Evolutionary conservation across 2,888 invertebrate genomes (phyloP), one percentile per base, ranked within the genome.

Genomic region (Nymphalis polychloros): DNA sequence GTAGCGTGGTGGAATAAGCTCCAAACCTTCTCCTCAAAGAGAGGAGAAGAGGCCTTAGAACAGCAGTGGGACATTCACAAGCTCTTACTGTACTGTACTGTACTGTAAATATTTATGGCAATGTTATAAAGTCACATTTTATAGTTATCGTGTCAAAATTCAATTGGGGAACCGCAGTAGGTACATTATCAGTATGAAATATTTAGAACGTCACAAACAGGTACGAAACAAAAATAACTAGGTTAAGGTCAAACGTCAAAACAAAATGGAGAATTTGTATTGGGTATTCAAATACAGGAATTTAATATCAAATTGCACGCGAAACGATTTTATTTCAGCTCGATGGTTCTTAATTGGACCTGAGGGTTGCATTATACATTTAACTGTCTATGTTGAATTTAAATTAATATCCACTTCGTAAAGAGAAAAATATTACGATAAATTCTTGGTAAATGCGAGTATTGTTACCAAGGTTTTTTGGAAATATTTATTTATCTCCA

Each of bases 221-320:
- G 35, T 64, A 57, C 53, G 46, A 60, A 63, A 60, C 55, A 64
- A 35, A 70, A 72, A 71, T 60, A 64, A 57, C 67, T 61, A 62
- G 67, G 67, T 67, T 52, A 72, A 70, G 65, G 70, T 68, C 70
- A 69, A 71, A 69, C 48, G 70, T 69, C 72, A 60, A 67, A n/a
- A 48, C 68, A 60, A 71, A 66, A 67, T 57, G 55, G 35, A 35
- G 48, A 64, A 47, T 59, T 67, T 23, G 64, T 60, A 65, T 72
- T 53, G 61, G 49, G 27, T 64, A 55, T 68, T 64, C 67, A 55
- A 35, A 64, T 60, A 53, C 68, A 61, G 55, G 57, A 64, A 61
- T 64, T 68, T 63, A 63, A 68, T 55, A 65, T 53, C 48, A n/a
- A 53, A 59, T 53, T 8, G 62, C 69, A 66, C 64, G 71, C 64